These are phyloP conservation scores for Eulemur rubriventer DNA, from an alignment of 2,797 vertebrate genomes.

Conservation along the genomic window DNA sequence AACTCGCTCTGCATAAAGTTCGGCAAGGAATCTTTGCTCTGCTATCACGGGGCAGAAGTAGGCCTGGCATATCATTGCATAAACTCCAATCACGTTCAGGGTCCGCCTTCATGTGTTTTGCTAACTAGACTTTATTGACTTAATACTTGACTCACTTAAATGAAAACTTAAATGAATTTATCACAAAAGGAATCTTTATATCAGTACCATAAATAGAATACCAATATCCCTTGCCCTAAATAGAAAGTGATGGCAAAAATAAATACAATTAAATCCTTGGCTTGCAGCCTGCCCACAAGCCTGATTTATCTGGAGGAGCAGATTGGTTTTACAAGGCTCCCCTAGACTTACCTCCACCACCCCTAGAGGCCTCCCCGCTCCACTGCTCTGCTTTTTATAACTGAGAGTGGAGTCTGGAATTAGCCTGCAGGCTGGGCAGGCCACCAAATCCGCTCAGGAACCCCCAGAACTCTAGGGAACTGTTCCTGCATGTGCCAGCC, in stretches of 20 bases:
- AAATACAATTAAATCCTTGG: conserved; percentile 63
- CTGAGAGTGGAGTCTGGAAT: neutral
- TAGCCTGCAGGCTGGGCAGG: neutral
- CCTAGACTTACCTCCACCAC: neutral
- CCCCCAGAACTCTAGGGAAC: neutral
- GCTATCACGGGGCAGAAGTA: neutral
- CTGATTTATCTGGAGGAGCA: conserved; percentile 17
- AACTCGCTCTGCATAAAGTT: neutral
- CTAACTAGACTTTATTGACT: conserved; percentile 36
- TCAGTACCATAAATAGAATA: conserved; percentile 45
- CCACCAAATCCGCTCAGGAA: neutral
- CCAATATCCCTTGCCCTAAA: conserved; percentile 43
- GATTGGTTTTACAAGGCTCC: conserved; percentile 42
- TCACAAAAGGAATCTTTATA: conserved; percentile 56
- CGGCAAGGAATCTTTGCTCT: neutral
- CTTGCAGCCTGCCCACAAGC: conserved; percentile 1
- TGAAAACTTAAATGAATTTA: conserved; percentile 34
- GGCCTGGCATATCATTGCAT: rapidly evolving
- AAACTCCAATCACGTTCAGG: neutral
- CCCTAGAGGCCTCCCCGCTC: neutral
- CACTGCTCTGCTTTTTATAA: neutral
- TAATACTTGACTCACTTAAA: conserved; percentile 39
- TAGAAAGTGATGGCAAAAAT: conserved; percentile 49
- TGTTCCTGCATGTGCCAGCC: rapidly evolving
- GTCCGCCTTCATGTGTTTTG: neutral